Evolutionary conservation across 2,797 vertebrate genomes (phyloP), one percentile per base, ranked within the genome.

Genomic region (Orestias chungarensis): DNA sequence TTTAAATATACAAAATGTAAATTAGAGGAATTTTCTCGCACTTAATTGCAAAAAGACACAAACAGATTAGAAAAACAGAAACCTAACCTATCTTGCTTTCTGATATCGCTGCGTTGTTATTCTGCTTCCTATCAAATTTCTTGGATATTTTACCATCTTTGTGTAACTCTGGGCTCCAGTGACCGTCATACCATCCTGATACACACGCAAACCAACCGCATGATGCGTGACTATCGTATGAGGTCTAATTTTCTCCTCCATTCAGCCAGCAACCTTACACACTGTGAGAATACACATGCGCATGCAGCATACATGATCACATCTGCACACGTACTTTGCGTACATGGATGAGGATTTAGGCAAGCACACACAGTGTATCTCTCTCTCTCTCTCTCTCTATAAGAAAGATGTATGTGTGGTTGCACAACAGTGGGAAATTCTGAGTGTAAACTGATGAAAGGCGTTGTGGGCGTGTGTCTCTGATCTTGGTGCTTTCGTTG

Each of bases 171-270:
- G 72, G 73, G 83, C 89, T 89, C 78, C 85, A 85, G 67, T 86
- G 83, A 83, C 79, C 78, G 29, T 86, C 83, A 82, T 68, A 77
- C 78, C 73, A 81, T 65, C 71, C 79, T n/a, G 64, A 74, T 75
- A 67, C 38, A 52, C 15, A 79, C 61, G 49, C 73, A 54, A 52
- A 77, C 7, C 69, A 64, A 84, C 81, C 83, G 85, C 71, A 79
- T 84, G 82, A 89, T 89, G 90, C 87, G 73, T 93, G 92, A 93
- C 93, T 94, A 93, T 94, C 92, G 94, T 92, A 94, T 93, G 91
- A 89, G 82, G 86, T 89, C 92, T 94, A 93, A 95, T 95, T 95
- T 95, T 94, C 93, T 91, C 93, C 93, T 94, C 93, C 93, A 92
- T 90, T 93, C 92, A 91, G 89, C 91, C 92, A 89, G 88, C 88